These are phyloP conservation scores for Rutpela maculata DNA, from an alignment of 2,888 invertebrate species.

Conservation along the genomic window DNA sequence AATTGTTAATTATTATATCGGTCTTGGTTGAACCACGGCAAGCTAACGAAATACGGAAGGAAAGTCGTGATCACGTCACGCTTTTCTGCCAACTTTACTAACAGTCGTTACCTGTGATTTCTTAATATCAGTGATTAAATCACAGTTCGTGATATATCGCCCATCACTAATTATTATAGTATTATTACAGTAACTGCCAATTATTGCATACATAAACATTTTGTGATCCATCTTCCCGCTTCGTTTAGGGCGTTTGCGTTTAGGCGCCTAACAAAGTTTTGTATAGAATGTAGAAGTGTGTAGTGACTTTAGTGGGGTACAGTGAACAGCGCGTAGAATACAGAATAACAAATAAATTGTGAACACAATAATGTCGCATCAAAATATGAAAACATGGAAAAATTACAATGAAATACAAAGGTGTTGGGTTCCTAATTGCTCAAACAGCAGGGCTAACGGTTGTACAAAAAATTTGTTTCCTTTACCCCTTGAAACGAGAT, in stretches of 20 bases:
- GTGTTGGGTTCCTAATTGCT: conserved; percentile 36
- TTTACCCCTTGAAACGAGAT: neutral
- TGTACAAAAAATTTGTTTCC: conserved; percentile 10
- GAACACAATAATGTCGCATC: neutral
- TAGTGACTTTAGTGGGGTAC: neutral
- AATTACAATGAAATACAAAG: neutral
- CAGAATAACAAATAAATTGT: neutral
- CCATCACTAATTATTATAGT: no score
- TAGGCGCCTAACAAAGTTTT: neutral
- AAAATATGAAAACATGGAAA: neutral
- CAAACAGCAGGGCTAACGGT: neutral
- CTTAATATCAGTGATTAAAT: no score
- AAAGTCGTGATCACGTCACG: no score
- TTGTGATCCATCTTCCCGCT: neutral
- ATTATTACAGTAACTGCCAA: no score
- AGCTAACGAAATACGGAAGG: no score
- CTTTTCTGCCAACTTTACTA: no score
- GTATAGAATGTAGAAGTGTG: neutral
- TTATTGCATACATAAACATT: neutral
- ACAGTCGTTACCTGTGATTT: no score
- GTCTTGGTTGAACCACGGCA: no score
- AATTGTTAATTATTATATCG: no score
- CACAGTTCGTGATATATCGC: no score
- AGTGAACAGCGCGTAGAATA: neutral
- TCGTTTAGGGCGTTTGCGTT: no score